phyloP scores from a whole-genome alignment of 2,797 vertebrate species.

The Chloroceryle inda region DNA sequence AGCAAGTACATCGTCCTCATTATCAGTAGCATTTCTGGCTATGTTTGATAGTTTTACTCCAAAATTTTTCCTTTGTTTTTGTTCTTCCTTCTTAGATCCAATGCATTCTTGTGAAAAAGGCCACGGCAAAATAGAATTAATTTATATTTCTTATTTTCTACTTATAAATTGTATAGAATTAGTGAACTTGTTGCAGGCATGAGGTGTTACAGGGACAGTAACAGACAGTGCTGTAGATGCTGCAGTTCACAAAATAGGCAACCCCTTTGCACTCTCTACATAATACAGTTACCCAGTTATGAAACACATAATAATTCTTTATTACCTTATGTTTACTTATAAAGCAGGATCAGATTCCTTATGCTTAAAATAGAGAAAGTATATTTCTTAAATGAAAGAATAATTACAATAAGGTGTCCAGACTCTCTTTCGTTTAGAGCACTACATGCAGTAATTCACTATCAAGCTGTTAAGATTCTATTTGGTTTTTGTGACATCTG shows the following conservation, averaged over 20 bases:
- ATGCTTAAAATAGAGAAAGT: neutral
- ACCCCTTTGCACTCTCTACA: neutral
- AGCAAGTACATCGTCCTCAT: neutral
- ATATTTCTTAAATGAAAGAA: neutral
- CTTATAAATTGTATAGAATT: neutral
- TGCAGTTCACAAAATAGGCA: neutral
- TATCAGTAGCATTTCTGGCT: neutral
- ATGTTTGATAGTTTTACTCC: neutral
- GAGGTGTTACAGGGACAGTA: neutral
- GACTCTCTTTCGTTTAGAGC: neutral
- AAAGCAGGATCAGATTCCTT: neutral
- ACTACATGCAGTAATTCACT: neutral
- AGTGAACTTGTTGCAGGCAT: neutral
- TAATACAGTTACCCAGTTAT: neutral
- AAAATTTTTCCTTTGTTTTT: neutral
- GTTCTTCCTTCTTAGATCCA: neutral
- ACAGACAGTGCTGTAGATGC: neutral
- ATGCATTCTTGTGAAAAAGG: neutral
- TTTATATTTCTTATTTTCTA: neutral
- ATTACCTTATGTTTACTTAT: neutral
- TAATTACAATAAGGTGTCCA: neutral
- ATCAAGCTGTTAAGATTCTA: neutral
- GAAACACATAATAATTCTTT: neutral
- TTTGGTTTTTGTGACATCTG: accelerated
- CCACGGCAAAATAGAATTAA: neutral